Evolutionary conservation across 2,797 vertebrate genomes (phyloP).

Genomic region (Etheostoma perlongum): DNA sequence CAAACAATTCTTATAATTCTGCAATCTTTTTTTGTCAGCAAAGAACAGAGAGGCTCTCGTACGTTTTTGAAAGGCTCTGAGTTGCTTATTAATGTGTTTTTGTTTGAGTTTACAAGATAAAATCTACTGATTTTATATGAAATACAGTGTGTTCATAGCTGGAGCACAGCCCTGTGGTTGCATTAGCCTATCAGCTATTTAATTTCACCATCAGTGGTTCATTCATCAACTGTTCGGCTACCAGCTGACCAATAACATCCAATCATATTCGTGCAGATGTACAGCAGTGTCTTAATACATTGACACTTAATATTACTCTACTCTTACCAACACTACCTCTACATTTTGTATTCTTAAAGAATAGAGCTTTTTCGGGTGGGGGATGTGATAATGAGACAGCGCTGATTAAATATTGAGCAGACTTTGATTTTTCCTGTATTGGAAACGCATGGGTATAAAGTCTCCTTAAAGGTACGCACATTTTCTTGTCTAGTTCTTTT

Average conservation of each 20-base stretch:
- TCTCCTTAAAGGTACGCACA: too few relatives aligned
- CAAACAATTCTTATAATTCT: constrained; percentile 70
- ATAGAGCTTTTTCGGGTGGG: too few relatives aligned
- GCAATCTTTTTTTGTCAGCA: constrained; percentile 74
- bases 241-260: not conserved
- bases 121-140: constrained; percentile 41
- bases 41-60: constrained; percentile 49
- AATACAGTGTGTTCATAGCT: not conserved
- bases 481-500: too few relatives aligned
- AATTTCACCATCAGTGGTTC: not conserved
- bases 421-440: too few relatives aligned
- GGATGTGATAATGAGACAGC: too few relatives aligned
- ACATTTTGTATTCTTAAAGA: too few relatives aligned
- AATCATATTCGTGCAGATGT: not conserved
- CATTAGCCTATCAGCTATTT: not conserved
- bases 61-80: constrained; percentile 54
- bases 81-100: constrained; percentile 66
- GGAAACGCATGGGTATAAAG: too few relatives aligned
- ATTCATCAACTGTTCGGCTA: not conserved
- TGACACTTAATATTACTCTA: too few relatives aligned
- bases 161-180: not conserved
- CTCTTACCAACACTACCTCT: too few relatives aligned
- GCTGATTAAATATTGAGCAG: too few relatives aligned
- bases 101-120: constrained; percentile 34
- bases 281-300: too few relatives aligned